Evolutionary conservation across 2,797 vertebrate species (phyloP).

Genomic region (Erpetoichthys calabaricus): DNA sequence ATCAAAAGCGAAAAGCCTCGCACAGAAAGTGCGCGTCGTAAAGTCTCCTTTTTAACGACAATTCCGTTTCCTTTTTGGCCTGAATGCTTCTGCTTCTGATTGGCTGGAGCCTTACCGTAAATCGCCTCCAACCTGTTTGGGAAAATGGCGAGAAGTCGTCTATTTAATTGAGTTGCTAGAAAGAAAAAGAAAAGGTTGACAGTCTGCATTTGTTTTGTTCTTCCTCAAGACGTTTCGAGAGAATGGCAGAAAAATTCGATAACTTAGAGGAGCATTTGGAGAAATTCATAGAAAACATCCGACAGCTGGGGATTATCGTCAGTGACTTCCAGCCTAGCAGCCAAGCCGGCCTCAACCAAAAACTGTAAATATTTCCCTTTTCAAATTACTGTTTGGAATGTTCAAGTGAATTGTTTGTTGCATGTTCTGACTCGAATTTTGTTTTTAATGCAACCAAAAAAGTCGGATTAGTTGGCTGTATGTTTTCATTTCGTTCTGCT

Average conservation of each 20-base stretch:
- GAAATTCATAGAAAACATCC: constrained; percentile 97
- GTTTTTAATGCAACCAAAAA: too few relatives aligned
- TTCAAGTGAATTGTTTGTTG: rapidly evolving
- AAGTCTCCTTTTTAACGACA: too few relatives aligned
- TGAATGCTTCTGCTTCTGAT: constrained; percentile 16
- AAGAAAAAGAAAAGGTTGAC: too few relatives aligned
- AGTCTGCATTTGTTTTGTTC: too few relatives aligned
- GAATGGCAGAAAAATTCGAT: constrained; percentile 91
- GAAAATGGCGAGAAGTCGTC: neutral
- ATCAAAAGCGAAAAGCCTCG: too few relatives aligned
- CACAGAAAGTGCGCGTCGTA: too few relatives aligned
- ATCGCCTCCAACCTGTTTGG: constrained; percentile 18
- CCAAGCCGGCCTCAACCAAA: constrained; percentile 90
- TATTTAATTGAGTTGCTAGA: too few relatives aligned
- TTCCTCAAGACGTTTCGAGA: too few relatives aligned
- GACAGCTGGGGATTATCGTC: constrained; percentile 94
- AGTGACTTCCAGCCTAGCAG: constrained; percentile 98
- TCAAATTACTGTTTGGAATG: neutral
- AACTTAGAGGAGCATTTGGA: constrained; percentile 91
- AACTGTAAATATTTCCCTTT: constrained; percentile 60
- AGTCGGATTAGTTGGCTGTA: too few relatives aligned
- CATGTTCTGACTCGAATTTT: rapidly evolving
- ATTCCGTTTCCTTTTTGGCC: neutral
- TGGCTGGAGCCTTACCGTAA: constrained; percentile 39
- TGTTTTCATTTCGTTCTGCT: too few relatives aligned